Conservation (phyloP, 2,113 vertebrate genomes). For the Oreochromis aureus region DNA sequence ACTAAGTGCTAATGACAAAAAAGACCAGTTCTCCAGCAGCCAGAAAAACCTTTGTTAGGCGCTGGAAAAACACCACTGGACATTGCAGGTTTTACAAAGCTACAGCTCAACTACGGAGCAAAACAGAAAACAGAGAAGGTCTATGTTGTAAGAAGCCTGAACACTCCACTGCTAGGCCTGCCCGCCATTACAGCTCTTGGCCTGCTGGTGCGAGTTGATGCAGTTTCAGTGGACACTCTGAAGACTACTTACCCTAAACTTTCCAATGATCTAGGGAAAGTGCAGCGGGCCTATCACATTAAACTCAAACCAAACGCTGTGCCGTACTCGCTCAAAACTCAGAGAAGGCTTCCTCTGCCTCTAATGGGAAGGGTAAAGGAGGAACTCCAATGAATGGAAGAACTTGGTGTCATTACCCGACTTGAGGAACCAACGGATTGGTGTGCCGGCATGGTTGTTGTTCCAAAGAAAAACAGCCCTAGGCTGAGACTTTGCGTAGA, state of each 20-base stretch:
- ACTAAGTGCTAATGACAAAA: neutral
- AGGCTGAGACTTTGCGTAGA: accelerated
- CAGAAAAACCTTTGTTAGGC: accelerated
- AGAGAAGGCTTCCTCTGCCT: neutral
- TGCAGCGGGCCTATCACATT: neutral
- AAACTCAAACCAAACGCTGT: accelerated
- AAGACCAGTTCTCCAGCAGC: accelerated
- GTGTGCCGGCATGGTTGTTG: neutral
- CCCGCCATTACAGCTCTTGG: accelerated
- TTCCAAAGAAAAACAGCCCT: neutral
- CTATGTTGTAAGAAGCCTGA: neutral
- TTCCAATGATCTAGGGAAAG: neutral
- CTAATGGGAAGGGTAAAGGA: neutral
- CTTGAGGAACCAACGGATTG: neutral
- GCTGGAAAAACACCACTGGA: neutral
- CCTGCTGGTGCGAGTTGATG: accelerated
- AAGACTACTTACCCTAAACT: neutral
- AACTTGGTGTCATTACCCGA: accelerated
- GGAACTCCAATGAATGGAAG: neutral
- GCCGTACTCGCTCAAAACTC: neutral
- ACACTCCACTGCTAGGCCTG: neutral
- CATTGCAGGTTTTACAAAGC: neutral
- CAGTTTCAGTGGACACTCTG: accelerated
- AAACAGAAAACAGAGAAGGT: neutral
- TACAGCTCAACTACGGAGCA: neutral